A percentile compares a stretch with the other conserved stretches of the same genome.
Evolutionary conservation across 1,140 invertebrate genomes (phyloP).

Genomic region (Lucilia cuprina): DNA sequence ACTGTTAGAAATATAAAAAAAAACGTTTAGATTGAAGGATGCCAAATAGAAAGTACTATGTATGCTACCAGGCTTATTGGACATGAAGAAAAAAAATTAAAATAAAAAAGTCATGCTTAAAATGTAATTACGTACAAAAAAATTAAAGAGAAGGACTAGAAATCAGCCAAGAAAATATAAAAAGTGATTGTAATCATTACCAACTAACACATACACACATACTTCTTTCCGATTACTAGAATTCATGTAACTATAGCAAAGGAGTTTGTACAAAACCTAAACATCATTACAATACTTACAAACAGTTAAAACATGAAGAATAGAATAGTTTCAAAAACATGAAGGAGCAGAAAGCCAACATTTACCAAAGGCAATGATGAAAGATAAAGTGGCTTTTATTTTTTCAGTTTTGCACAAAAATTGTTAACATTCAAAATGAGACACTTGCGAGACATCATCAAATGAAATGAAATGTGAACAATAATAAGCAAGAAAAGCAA

Average conservation of each 20-base stretch:
- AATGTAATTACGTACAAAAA: constrained; percentile 25
- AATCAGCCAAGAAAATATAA: neutral
- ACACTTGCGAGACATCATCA: constrained; percentile 23
- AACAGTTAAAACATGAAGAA: constrained; percentile 7
- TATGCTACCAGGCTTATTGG: neutral
- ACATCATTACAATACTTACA: neutral
- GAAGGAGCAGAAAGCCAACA: constrained; percentile 1
- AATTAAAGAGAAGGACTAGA: neutral
- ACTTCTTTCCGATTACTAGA: neutral
- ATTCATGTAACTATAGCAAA: neutral
- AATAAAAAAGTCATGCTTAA: constrained; percentile 23
- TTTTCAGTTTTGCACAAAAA: neutral
- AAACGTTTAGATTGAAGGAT: neutral
- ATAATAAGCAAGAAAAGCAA: constrained; percentile 13
- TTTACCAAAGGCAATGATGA: constrained; percentile 2
- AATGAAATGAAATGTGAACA: constrained; percentile 12
- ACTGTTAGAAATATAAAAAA: neutral
- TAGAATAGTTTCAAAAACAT: too few relatives aligned
- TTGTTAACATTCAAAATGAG: constrained; percentile 1
- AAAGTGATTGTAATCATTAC: constrained; percentile 31
- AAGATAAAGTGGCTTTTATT: constrained; percentile 2
- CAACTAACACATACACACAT: neutral
- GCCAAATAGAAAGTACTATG: neutral
- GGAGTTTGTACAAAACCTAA: neutral
- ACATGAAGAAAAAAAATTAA: neutral